Evolutionary conservation across 2,797 vertebrate species (phyloP), one percentile per base, ranked within the genome.

Genomic region (Delichon dasypus): DNA sequence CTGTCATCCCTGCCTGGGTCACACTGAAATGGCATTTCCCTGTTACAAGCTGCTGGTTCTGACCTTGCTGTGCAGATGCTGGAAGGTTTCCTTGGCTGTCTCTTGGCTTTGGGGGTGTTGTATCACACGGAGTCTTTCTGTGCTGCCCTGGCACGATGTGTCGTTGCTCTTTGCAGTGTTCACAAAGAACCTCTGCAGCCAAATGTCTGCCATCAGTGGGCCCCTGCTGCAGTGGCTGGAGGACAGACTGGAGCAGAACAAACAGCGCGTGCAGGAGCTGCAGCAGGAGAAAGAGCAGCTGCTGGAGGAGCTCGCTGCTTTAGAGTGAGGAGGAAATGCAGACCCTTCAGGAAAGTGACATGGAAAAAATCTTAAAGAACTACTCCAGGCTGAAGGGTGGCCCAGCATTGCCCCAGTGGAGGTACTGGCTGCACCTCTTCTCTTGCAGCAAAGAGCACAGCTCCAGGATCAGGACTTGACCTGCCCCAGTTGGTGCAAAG

Each of bases 141-240:
- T 64, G 38, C 26, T 70, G 38, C 17, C 8, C 19, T 85, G 72
- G 29, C 16, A 2, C 3, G 57, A 36, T 11, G 14, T 32, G 9
- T 72, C 83, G 76, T 95, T 95, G 88, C 44, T 73, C 85, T 58
- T 92, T 85, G 36, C 94, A 97, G 99, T 99, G 93, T 99, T 99
- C 98, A 99, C 99, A 18, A 99, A 99, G 98, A 99, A 99, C 97
- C 98, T 99, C 77, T 99, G 99, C 98, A 99, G 99, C 95, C 99
- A 99, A 97, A 99, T 99, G 99, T 99, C 99, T 0, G 99, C 99
- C 44, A 98, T 99, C 92, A 99, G 99, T 7, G 99, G 99, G 6
- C 99, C 99, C 3, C 98, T 99, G 84, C 98, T 99, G 65, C 99
- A 99, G 97, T 99, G 99, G 99, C 96, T 99, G 91, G 99, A 99